Conservation (phyloP, 2,797 vertebrate genomes). For the Loris lydekkerianus region DNA sequence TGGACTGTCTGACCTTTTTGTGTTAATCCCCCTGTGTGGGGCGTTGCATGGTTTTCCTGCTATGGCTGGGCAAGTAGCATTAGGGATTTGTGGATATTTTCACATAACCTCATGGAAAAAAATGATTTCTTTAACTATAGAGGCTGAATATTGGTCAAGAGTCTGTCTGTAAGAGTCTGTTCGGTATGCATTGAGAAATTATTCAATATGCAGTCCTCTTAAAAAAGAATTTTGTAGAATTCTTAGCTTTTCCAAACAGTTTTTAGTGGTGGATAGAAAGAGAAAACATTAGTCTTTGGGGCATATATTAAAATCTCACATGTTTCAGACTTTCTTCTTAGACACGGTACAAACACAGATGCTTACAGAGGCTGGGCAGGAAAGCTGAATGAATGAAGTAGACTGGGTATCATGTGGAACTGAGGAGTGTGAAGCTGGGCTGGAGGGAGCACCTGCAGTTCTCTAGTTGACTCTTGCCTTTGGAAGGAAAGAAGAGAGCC, state of each 20-base stretch:
- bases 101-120: neutral
- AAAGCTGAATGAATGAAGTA: neutral
- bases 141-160: neutral
- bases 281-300: neutral
- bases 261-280: neutral
- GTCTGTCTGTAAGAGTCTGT: neutral
- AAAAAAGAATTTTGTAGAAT: neutral
- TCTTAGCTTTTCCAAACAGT: constrained; percentile 10
- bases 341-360: neutral
- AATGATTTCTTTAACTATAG: neutral
- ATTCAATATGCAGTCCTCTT: neutral
- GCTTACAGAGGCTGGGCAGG: neutral
- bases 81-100: neutral
- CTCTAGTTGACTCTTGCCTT: neutral
- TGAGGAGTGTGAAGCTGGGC: neutral
- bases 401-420: neutral
- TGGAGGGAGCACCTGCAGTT: neutral
- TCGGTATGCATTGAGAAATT: neutral
- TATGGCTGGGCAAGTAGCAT: neutral
- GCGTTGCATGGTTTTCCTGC: neutral
- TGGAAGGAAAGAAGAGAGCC: neutral
- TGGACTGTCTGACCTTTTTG: neutral
- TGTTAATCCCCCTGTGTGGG: neutral
- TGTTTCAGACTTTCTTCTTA: neutral
- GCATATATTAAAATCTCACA: neutral